Base-by-base conservation (phyloP, 2,113 vertebrate species). In the Lamprologus lemairii region DNA sequence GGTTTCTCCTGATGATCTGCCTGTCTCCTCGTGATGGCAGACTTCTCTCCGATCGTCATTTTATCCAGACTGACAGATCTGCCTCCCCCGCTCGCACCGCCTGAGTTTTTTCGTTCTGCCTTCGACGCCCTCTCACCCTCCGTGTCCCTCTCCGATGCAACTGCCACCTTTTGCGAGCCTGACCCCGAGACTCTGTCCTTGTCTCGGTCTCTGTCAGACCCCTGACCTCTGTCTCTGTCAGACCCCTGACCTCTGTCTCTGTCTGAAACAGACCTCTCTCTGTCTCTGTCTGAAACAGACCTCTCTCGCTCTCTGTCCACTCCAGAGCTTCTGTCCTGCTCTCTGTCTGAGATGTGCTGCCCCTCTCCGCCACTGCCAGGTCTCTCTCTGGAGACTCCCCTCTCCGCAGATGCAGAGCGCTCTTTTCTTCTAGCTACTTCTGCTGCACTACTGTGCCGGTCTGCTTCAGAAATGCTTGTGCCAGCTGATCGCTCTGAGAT, bases 21-120 rank as follows among this genome's bases (percentile, higher is more conserved):
- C 16, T 5, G 42, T 78, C 14, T 94, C 57, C 7, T 94, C 28
- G 86, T 53, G 78, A 85, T 12, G 42, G 90, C 83, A 0, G 91
- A 92, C 80, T 95, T 94, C 85, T 96, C 95, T 8, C 21, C 93
- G 0, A 95, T 96, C 35, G 94, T 95, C 93, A 95, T 83, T 88
- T 95, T 95, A 63, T 96, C 95, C 73, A 96, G 79, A 86, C 88
- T 93, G 28, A 96, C 94, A 0, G 95, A 95, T 23, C 95, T 88
- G 3, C 83, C 87, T 60, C 57, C 91, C 23, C 65, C 87, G 49
- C 85, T 84, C 11, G 73, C 82, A 8, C 91, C 7, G 3, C 79
- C 54, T 5, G 90, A 75, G 89, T 5, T 91, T 80, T 87, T 95
- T 2, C 88, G 86, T 9, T 94, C 95, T 0, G 87, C 84, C 84